A percentile compares a stretch with the other conserved stretches of the same genome.
phyloP scores from a whole-genome alignment of 2,888 invertebrate species.

The Machimus atricapillus region DNA sequence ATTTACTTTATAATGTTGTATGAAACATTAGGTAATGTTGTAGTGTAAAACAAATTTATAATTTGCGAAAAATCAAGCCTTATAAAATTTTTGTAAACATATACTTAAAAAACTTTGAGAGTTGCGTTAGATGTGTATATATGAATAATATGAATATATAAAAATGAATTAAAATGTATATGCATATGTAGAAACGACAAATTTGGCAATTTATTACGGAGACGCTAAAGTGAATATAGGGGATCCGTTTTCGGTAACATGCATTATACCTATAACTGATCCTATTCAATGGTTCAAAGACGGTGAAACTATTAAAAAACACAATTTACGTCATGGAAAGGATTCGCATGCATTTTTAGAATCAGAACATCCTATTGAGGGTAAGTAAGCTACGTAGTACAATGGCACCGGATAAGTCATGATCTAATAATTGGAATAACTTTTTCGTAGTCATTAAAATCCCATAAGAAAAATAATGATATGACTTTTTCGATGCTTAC shows the following conservation, averaged over 20 bases:
- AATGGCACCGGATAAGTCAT: neutral
- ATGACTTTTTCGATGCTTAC: neutral
- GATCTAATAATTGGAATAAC: neutral
- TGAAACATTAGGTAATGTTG: neutral
- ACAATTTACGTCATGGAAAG: constrained; percentile 60
- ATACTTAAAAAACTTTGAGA: neutral
- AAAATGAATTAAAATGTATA: neutral
- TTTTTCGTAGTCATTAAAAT: neutral
- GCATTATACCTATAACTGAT: constrained; percentile 59
- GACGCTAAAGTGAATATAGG: constrained; percentile 59
- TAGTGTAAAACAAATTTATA: neutral
- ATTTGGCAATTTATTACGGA: constrained; percentile 55
- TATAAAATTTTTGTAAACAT: neutral
- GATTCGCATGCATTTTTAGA: constrained; percentile 59
- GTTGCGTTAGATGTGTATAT: neutral
- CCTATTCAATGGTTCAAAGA: constrained; percentile 60
- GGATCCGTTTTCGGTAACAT: constrained; percentile 59
- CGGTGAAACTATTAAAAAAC: constrained; percentile 58
- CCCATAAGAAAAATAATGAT: neutral
- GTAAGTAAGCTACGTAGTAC: constrained; percentile 52
- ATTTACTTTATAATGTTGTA: neutral
- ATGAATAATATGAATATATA: neutral
- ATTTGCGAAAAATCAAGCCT: too few species aligned
- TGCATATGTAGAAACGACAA: neutral
- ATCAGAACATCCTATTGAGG: constrained; percentile 58